phyloP scores from a whole-genome alignment of 35 echinoderm and acorn worm genomes.

The Anneissia japonica region DNA sequence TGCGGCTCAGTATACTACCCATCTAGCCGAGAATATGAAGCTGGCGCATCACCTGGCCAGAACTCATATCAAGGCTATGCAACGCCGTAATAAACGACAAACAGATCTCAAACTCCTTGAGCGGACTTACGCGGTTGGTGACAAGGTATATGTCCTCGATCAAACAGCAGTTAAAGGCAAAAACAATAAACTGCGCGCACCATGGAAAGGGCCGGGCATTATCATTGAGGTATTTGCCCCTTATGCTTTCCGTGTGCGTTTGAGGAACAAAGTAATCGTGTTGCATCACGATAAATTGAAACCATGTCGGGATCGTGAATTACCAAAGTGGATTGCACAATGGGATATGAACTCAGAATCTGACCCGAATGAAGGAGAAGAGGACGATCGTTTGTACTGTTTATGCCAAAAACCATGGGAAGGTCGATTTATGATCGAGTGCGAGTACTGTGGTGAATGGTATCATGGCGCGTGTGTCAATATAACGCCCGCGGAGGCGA shows the following conservation, averaged over 20 bases:
- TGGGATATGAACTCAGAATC: background rate
- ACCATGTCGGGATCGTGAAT: background rate
- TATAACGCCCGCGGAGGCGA: background rate
- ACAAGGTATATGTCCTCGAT: slow-evolving; percentile 35
- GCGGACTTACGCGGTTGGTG: slow-evolving; percentile 3
- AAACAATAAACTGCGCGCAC: slow-evolving; percentile 21
- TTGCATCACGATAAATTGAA: slow-evolving; percentile 41
- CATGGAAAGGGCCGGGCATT: slow-evolving; percentile 37
- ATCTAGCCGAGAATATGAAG: background rate
- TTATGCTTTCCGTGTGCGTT: slow-evolving; percentile 24
- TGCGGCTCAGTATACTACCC: background rate
- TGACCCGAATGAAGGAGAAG: background rate
- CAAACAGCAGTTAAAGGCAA: slow-evolving; percentile 14
- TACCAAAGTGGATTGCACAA: background rate
- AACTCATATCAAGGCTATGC: slow-evolving; percentile 11
- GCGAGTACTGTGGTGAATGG: background rate
- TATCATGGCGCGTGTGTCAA: slow-evolving; percentile 9
- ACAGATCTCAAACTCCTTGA: background rate
- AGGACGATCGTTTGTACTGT: background rate
- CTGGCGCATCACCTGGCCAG: slow-evolving; percentile 18
- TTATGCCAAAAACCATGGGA: background rate
- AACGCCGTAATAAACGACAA: slow-evolving; percentile 13
- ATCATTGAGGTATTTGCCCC: slow-evolving; percentile 18
- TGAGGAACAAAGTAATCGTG: background rate
- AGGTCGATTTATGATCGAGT: slow-evolving; percentile 3